phyloP scores from a whole-genome alignment of 2,888 invertebrate genomes.

The Pyralis farinalis region DNA sequence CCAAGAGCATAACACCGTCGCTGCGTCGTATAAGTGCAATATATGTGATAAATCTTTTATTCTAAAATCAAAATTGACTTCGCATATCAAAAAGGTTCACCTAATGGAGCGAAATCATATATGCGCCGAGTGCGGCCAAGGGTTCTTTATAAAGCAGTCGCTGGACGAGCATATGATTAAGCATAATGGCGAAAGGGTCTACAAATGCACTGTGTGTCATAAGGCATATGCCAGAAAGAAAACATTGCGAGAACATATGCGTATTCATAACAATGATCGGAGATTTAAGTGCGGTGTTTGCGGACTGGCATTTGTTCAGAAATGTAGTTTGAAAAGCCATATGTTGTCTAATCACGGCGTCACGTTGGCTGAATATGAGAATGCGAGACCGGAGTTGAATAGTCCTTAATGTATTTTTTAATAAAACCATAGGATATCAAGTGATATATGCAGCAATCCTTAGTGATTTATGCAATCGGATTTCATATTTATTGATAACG shows the following conservation, averaged over 20 bases:
- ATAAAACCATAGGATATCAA: too few species aligned
- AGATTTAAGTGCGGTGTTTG: constrained; percentile 64
- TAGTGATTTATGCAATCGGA: too few species aligned
- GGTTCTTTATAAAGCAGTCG: constrained; percentile 63
- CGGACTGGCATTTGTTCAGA: constrained; percentile 59
- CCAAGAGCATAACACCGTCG: constrained; percentile 49
- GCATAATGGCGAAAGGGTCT: constrained; percentile 62
- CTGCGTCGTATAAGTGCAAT: constrained; percentile 63
- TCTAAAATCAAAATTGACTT: constrained; percentile 58
- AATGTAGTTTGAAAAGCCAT: constrained; percentile 65
- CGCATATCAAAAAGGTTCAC: constrained; percentile 67
- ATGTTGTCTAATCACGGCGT: constrained; percentile 66
- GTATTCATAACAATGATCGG: constrained; percentile 69
- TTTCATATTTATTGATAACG: too few species aligned
- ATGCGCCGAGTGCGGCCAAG: constrained; percentile 61
- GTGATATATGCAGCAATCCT: too few species aligned
- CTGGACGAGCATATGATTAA: constrained; percentile 68
- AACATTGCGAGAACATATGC: constrained; percentile 62
- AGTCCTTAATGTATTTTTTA: constrained; percentile 14
- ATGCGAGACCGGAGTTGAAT: constrained; percentile 14
- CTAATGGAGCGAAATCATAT: constrained; percentile 66
- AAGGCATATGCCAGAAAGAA: constrained; percentile 68
- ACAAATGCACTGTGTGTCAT: constrained; percentile 54
- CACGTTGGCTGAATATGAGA: constrained; percentile 53
- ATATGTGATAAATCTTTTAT: constrained; percentile 65